These are phyloP conservation scores for Ctenodactylus gundi DNA, from an alignment of 2,113 vertebrate genomes.

Conservation along the genomic window DNA sequence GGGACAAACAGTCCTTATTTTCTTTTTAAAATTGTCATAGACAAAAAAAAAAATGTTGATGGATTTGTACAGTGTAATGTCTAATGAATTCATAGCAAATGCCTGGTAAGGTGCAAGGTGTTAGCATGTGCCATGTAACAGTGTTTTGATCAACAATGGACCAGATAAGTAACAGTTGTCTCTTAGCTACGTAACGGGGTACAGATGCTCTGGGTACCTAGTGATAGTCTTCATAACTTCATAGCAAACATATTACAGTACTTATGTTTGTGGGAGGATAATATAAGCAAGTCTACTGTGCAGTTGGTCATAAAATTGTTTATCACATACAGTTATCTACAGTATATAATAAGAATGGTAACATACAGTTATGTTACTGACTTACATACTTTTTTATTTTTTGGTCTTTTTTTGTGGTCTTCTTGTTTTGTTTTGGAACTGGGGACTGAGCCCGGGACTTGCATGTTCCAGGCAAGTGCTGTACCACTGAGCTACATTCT, in stretches of 20 bases:
- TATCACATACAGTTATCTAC: not conserved
- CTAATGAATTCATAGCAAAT: not conserved
- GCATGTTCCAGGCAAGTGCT: no score
- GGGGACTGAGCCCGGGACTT: no score
- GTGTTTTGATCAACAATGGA: not conserved
- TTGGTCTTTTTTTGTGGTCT: no score
- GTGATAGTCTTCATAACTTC: no score
- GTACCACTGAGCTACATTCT: no score
- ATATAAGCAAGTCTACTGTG: not conserved
- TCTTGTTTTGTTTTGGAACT: no score
- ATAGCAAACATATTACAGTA: not conserved
- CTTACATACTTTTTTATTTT: not conserved
- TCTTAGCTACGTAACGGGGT: no score
- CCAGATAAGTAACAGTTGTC: not conserved
- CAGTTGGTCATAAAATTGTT: not conserved
- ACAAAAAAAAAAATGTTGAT: not conserved
- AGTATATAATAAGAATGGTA: not conserved
- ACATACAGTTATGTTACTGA: not conserved
- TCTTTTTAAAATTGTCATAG: not conserved
- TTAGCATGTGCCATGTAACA: fast-evolving
- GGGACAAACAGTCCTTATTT: not conserved
- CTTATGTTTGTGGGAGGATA: not conserved
- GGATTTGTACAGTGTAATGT: not conserved
- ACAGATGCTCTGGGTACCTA: not conserved
- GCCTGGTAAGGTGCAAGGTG: not conserved